Base-by-base conservation (phyloP, 2,113 vertebrate genomes). In the Sisor rabdophorus region DNA sequence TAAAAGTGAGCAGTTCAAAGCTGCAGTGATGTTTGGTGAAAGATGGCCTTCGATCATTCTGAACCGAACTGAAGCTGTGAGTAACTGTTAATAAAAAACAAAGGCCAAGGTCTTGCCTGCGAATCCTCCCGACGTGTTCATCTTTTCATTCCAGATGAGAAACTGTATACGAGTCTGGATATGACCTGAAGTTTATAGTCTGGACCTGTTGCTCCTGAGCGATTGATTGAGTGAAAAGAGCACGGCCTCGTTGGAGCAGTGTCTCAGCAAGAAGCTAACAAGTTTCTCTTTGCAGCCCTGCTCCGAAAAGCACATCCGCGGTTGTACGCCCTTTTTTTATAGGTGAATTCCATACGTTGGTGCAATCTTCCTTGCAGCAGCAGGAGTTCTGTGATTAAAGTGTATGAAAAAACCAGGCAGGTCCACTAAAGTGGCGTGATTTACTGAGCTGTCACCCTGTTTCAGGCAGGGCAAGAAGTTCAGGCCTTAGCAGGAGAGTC, bases 341-440 rank as follows among this genome's bases (percentile, higher is more conserved):
- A 85, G 84, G 63, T 68, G 74, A 88, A 89, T 89, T 91, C 90
- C 86, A 89, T 86, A 87, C 87, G 86, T 86, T 80, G 84, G 77
- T 81, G 86, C 87, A 88, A 89, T 91, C 88, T 89, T 88, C 85
- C 84, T 71, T 82, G 87, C 88, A 82, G 87, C 88, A 82, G 87
- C 85, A 85, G 87, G 88, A 91, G 87, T 89, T 88, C 86, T 89
- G 87, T 91, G 91, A 92, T 90, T 91, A 91, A 91, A 92, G 88
- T 90, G 81, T 86, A 89, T 89, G 87, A 90, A 91, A 91, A 36
- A 90, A 87, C 76, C 83, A 84, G 85, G 84, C 86, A 83, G 88
- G 76, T 78, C 86, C 87, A 90, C 89, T 91, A 91, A 92, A 92
- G 88, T 81, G 72, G 44, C 17, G 79, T 93, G 91, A 92, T 93